Evolutionary conservation across 1,140 invertebrate genomes (phyloP).

Genomic region (Drosophila repleta): DNA sequence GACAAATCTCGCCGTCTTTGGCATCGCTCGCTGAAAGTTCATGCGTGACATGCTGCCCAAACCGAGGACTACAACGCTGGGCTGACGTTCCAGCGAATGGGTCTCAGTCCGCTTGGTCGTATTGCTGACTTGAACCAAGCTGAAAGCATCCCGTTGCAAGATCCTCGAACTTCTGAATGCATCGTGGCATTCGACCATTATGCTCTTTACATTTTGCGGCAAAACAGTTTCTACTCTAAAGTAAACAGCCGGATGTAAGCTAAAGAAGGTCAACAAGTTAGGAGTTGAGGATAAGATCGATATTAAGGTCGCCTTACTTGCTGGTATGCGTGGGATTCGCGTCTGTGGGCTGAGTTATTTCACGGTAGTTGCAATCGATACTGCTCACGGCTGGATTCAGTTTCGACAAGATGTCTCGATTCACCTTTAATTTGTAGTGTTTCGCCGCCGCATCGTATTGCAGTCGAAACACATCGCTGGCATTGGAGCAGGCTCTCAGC

Average conservation of each 20-base stretch:
- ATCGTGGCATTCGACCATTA: slow-evolving; percentile 44
- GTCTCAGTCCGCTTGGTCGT: neutral
- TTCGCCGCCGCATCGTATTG: slow-evolving; percentile 9
- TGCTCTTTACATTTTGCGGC: slow-evolving; percentile 2
- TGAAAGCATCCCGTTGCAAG: slow-evolving; percentile 50
- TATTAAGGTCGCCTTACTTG: slow-evolving; percentile 8
- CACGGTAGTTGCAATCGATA: slow-evolving; percentile 26
- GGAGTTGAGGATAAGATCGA: no score
- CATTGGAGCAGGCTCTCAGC: slow-evolving; percentile 22
- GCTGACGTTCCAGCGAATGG: neutral
- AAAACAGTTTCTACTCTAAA: neutral
- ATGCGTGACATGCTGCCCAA: slow-evolving; percentile 62
- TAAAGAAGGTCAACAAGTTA: neutral
- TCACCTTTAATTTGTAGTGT: slow-evolving; percentile 21
- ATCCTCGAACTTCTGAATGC: neutral
- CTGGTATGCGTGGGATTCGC: neutral
- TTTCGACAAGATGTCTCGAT: neutral
- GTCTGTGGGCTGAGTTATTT: neutral
- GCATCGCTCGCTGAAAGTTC: slow-evolving; percentile 79
- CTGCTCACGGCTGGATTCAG: neutral
- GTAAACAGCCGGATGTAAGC: neutral
- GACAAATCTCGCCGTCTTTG: slow-evolving; percentile 46
- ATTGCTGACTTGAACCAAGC: slow-evolving; percentile 25
- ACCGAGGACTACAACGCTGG: slow-evolving; percentile 60
- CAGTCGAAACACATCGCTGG: slow-evolving; percentile 16